Conservation (phyloP, 1,140 invertebrate genomes). For the Plutomurus gul region DNA sequence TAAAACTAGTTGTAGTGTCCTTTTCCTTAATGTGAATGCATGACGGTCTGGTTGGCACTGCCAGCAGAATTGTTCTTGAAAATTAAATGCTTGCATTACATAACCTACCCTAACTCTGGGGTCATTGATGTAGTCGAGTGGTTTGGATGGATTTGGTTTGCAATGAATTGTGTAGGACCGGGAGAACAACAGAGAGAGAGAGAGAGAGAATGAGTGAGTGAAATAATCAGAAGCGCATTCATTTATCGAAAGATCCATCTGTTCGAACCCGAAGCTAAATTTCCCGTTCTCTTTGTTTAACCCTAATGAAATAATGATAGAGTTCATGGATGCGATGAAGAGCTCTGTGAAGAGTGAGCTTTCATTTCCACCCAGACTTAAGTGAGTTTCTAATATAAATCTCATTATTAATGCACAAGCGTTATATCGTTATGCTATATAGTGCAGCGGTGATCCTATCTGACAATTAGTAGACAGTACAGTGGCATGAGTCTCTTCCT, state of each 20-base stretch:
- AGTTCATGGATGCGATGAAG: slow-evolving; percentile 15
- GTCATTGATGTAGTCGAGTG: neutral
- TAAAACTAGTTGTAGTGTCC: no score
- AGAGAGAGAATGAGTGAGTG: neutral
- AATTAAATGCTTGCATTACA: neutral
- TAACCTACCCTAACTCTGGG: slow-evolving; percentile 1
- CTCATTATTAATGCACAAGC: neutral
- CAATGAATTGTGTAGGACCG: neutral
- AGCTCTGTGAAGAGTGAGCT: neutral
- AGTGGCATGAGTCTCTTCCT: neutral
- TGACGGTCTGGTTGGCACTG: no score
- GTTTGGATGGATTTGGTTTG: neutral
- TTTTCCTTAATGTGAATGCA: no score
- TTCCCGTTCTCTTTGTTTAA: neutral
- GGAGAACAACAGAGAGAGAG: no score
- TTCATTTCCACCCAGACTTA: slow-evolving; percentile 7
- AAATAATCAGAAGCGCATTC: neutral
- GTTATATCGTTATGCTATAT: no score
- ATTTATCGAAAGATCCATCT: neutral
- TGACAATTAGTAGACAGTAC: neutral
- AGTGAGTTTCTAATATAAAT: no score
- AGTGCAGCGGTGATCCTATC: neutral
- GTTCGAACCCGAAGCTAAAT: neutral
- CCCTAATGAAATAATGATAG: slow-evolving; percentile 23
- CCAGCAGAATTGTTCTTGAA: neutral